Evolutionary conservation across 1,140 invertebrate species (phyloP), one percentile per base, ranked within the genome.

Genomic region (Drosophila lacteicornis): DNA sequence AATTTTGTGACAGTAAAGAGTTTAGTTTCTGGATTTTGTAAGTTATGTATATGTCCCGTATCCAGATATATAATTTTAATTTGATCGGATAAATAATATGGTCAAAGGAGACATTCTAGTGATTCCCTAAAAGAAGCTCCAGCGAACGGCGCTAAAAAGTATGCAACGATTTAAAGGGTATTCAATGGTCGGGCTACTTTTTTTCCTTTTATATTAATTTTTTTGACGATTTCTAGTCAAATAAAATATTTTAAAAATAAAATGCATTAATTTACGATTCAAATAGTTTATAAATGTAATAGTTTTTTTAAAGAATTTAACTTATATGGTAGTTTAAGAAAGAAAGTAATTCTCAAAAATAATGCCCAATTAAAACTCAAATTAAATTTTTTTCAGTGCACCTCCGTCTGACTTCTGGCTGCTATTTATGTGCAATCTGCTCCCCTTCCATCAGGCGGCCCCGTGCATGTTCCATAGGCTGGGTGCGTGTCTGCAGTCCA

Each of bases 401-500:
- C 0, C 6, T 22, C 12, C 19, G 43, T n/a, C 82, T 82, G 79
- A 62, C 82, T 86, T 71, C 65, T 80, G 79, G 68, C 60, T 59
- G 76, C 80, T 88, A 87, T 87, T 88, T 87, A 88, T 84, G 76
- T 82, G 75, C 75, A 77, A 77, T 68, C 63, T 55, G 50, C 47
- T 22, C 38, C 70, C 50, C 59, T 43, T 17, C 73, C 53, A 67
- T 58, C 67, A 46, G 47, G 40, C 40, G 33, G 9, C 53, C 43
- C 59, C 50, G 36, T 76, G 74, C 73, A 57, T 46, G 62, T 46
- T 66, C 55, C 75, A 77, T 71, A 69, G 77, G 58, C 75, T 43
- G 75, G 75, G 80, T 87, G 84, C 83, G 83, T 87, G 84, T 79
- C 49, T 74, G 80, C 69, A 86, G 79, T 80, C 75, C 82, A 85